phyloP scores from a whole-genome alignment of 2,113 vertebrate species.

The Pelobates fuscus region DNA sequence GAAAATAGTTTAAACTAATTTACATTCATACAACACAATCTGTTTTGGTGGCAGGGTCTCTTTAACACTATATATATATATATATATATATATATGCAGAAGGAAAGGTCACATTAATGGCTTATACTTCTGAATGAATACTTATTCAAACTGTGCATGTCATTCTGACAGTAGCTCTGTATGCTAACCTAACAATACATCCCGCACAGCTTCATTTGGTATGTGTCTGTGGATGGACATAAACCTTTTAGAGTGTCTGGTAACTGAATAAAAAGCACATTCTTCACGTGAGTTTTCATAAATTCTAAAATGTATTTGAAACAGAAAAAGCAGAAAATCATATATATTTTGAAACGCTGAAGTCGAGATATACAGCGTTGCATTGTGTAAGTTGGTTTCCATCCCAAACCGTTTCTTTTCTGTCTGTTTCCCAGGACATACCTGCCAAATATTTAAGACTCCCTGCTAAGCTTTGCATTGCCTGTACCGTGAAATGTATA shows the following conservation, averaged over 20 bases:
- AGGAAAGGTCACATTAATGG: no score
- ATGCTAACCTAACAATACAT: conserved; percentile 17
- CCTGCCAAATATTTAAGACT: conserved; percentile 35
- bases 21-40: no score
- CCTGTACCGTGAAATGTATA: conserved; percentile 38
- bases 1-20: no score
- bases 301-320: background rate
- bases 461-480: conserved; percentile 47
- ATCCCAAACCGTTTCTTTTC: conserved; percentile 30
- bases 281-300: conserved; percentile 4
- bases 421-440: conserved; percentile 35
- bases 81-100: no score
- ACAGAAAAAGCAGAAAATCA: background rate
- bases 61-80: no score
- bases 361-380: conserved; percentile 32
- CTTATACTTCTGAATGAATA: no score
- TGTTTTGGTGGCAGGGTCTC: no score
- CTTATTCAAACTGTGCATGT: background rate
- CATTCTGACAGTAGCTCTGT: conserved; percentile 13
- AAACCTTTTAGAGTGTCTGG: conserved; percentile 10
- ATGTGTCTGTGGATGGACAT: background rate
- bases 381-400: conserved; percentile 33
- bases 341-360: conserved; percentile 23
- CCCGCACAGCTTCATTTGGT: conserved; percentile 9
- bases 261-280: conserved; percentile 26